Evolutionary conservation across 2,113 vertebrate genomes (phyloP).

Genomic region (Dolichotis patagonum): DNA sequence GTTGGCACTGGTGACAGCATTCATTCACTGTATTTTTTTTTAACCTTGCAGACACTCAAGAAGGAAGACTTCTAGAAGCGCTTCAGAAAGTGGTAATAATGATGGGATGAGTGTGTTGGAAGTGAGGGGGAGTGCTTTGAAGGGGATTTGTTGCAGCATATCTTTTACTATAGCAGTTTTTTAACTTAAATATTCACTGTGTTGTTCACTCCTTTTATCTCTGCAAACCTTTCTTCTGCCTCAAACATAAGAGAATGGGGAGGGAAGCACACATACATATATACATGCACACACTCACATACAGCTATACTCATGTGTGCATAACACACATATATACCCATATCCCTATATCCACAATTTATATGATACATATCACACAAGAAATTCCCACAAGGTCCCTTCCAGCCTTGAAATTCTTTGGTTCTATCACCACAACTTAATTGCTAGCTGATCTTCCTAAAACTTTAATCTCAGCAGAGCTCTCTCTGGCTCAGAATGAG

Average conservation of each 20-base stretch:
- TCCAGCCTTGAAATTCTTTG: background rate
- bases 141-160: background rate
- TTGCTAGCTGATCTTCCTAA: slow-evolving; percentile 15
- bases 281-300: fast-evolving
- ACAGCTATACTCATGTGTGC: background rate
- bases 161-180: background rate
- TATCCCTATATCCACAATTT: background rate
- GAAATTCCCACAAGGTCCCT: background rate
- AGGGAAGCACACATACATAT: background rate
- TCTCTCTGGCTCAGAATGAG: slow-evolving; percentile 31
- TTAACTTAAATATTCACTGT: background rate
- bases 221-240: background rate
- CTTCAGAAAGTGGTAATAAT: background rate
- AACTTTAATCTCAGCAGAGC: background rate
- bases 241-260: background rate
- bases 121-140: background rate
- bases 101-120: background rate
- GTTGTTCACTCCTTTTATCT: background rate
- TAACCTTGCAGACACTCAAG: background rate
- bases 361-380: background rate
- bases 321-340: background rate
- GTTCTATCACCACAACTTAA: background rate
- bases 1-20: background rate
- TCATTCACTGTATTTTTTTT: background rate
- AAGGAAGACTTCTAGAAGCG: background rate